Percentiles rank a stretch among this genome's conserved stretches.
phyloP scores from a whole-genome alignment of 2,797 vertebrate species.

The Peromyscus melanophrys region DNA sequence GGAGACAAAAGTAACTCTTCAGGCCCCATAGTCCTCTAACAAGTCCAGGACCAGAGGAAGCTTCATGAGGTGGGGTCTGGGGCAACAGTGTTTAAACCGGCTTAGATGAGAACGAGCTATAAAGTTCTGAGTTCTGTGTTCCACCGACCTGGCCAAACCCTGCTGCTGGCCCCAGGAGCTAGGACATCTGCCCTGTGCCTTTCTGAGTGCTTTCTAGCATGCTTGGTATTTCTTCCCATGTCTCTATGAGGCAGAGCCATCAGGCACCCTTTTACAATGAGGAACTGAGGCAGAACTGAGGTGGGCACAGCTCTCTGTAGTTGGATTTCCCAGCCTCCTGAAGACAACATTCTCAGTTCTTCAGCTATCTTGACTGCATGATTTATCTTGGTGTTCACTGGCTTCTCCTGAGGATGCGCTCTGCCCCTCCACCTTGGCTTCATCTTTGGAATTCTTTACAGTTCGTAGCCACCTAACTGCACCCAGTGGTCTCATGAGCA shows the following conservation, averaged over 20 bases:
- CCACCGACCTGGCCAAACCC: not conserved
- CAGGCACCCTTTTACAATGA: not conserved
- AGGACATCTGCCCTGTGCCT: not conserved
- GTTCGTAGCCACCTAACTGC: no score
- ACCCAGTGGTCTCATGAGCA: not conserved
- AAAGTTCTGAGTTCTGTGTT: not conserved
- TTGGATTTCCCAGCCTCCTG: not conserved
- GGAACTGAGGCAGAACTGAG: not conserved
- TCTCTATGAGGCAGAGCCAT: not conserved
- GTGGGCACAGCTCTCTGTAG: no score
- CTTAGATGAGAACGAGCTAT: not conserved
- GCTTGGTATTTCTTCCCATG: no score
- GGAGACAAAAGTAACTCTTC: not conserved
- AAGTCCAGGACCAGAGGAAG: not conserved
- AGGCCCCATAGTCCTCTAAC: not conserved
- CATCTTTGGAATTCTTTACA: not conserved
- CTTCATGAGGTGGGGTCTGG: not conserved
- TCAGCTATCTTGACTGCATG: not conserved
- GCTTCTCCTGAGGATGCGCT: accelerated
- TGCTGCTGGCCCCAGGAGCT: not conserved
- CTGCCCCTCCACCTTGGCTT: not conserved
- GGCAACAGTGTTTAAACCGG: no score
- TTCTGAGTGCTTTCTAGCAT: not conserved
- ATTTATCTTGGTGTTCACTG: not conserved
- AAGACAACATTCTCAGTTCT: not conserved